Percentiles rank a stretch among this genome's conserved stretches.
Evolutionary conservation across 2,113 vertebrate genomes (phyloP).

Genomic region (Centropristis striata): DNA sequence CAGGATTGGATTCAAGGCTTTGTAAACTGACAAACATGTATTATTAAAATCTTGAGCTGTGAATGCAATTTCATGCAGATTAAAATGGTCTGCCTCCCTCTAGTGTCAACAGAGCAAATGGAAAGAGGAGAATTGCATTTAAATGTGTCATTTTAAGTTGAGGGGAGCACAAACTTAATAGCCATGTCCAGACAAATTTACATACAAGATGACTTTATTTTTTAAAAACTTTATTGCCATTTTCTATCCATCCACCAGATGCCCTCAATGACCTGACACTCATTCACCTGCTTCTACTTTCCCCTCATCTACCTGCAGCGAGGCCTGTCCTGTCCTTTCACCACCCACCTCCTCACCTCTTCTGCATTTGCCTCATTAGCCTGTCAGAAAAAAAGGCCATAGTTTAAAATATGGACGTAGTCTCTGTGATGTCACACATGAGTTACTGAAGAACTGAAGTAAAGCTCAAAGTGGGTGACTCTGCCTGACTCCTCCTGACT

Average conservation of each 20-base stretch:
- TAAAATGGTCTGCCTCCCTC: constrained; percentile 45
- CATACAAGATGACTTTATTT: background rate
- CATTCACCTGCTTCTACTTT: background rate
- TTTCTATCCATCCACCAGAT: background rate
- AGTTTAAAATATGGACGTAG: too few species aligned
- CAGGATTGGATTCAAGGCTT: background rate
- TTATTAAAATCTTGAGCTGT: background rate
- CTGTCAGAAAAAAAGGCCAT: background rate
- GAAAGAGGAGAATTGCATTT: background rate
- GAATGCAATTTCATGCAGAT: background rate
- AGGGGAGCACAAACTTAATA: background rate
- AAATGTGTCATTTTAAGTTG: background rate
- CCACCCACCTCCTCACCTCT: background rate
- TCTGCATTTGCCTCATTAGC: background rate
- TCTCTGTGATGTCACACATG: too few species aligned
- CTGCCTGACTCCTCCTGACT: too few species aligned
- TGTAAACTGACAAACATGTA: background rate
- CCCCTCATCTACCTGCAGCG: background rate
- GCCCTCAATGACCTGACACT: background rate
- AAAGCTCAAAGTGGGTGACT: too few species aligned
- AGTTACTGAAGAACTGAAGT: too few species aligned
- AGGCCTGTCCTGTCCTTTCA: too few species aligned
- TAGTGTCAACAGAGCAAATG: constrained; percentile 33
- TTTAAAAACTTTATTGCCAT: too few species aligned
- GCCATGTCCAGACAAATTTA: background rate